phyloP scores from a whole-genome alignment of 2,888 invertebrate species.

The Cecidostiba fungosa region DNA sequence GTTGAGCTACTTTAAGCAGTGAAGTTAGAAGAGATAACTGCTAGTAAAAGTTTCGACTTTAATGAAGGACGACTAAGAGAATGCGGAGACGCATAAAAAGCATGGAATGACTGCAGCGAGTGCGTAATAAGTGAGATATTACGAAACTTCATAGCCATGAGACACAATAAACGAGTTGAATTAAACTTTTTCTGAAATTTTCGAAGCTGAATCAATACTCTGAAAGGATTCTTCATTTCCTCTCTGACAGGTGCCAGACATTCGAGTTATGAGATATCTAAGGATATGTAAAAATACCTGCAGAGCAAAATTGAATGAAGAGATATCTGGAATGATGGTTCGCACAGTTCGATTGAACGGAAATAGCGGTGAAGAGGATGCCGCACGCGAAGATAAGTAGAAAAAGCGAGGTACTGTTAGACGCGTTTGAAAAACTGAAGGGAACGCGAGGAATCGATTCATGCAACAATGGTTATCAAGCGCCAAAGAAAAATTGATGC shows the following conservation, averaged over 20 bases:
- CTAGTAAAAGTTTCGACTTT: not conserved
- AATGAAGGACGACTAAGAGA: not conserved
- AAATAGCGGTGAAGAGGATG: not conserved
- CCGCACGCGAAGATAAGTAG: not conserved
- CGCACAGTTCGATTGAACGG: not conserved
- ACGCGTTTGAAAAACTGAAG: not conserved
- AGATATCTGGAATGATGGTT: conserved; percentile 12
- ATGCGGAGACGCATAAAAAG: not conserved
- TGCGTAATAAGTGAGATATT: not conserved
- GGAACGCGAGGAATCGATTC: not conserved
- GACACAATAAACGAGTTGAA: not conserved
- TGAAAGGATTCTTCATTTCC: not conserved
- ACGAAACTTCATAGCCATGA: not conserved
- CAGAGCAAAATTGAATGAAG: not conserved
- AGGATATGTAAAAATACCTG: not conserved
- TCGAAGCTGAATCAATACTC: not conserved
- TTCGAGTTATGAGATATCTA: not conserved
- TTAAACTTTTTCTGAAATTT: not conserved
- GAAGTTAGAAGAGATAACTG: not conserved
- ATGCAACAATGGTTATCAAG: not conserved
- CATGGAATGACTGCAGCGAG: not conserved
- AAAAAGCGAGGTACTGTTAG: conserved; percentile 17
- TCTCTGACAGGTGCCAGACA: not conserved
- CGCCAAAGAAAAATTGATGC: not conserved
- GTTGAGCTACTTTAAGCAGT: not conserved